These are phyloP conservation scores for Triplophysa dalaica DNA, from an alignment of 2,113 vertebrate species.

Conservation along the genomic window DNA sequence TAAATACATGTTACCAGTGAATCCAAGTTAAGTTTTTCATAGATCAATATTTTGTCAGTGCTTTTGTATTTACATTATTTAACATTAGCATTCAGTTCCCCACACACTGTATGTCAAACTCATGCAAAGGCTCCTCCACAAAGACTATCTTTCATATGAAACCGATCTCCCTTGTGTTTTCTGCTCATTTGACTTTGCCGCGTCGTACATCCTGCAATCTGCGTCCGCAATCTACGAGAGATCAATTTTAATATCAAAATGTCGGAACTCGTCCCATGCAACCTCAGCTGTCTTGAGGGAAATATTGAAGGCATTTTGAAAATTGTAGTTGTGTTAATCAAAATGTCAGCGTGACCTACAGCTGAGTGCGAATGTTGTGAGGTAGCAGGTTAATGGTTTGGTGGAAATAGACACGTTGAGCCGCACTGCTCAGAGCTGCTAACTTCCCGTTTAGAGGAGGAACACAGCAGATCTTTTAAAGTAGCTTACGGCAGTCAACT, in stretches of 20 bases:
- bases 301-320: conserved; percentile 46
- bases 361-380: conserved; percentile 11
- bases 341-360: conserved; percentile 51
- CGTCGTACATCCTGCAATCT: conserved; percentile 12
- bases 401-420: neutral
- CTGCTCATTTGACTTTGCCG: conserved; percentile 15
- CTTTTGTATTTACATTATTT: conserved; percentile 29
- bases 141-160: conserved; percentile 17
- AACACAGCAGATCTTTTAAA: neutral
- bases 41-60: neutral
- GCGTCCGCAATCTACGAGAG: conserved; percentile 40
- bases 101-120: neutral
- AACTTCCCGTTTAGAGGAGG: neutral
- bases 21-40: too few relatives aligned
- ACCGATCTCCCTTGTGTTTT: conserved; percentile 19
- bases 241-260: conserved; percentile 49
- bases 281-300: conserved; percentile 35
- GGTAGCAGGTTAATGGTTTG: conserved; percentile 30
- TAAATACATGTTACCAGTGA: too few relatives aligned
- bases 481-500: conserved; percentile 8
- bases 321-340: conserved; percentile 46
- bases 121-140: conserved; percentile 20
- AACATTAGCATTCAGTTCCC: neutral
- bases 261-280: conserved; percentile 27
- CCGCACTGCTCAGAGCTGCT: neutral